Evolutionary conservation across 1,140 invertebrate species (phyloP), one percentile per base, ranked within the genome.

Genomic region (Drosophila lini): DNA sequence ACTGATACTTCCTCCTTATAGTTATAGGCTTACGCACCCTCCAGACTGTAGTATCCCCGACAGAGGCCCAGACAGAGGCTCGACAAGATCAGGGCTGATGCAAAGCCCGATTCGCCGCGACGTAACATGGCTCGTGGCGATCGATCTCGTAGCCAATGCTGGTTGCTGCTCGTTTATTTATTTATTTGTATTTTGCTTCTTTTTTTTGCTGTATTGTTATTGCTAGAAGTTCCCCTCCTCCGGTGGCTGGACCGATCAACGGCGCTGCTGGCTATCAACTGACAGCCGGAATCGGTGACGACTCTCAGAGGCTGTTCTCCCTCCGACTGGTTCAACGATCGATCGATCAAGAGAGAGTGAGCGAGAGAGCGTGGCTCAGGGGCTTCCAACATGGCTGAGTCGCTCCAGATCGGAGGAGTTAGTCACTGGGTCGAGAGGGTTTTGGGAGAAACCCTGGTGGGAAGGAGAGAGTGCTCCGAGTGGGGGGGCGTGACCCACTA

Each of bases 21-120:
- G n/a, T 3, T 15, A 9, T 47, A 9, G n/a, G 16, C 28, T 36
- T 61, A 86, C 78, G 22, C 32, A 84, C 82, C 73, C 64, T 86
- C 83, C 59, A 86, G 59, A 31, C 52, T 88, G 38, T 52, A 77
- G 45, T 86, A 86, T 31, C 60, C 80, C n/a, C 56, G 34, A 32
- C 50, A 40, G 25, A 56, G 32, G 52, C 65, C 62, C 40, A 76
- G 19, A 16, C 45, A 80, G 57, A 70, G 50, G 36, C 74, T 77
- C 10, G 63, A 13, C 44, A 63, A 63, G 57, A 76, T 50, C 42
- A 83, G 38, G 47, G 57, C 48, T 11, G 50, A 45, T 32, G 63
- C 34, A 10, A 56, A 32, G 42, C 28, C 34, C 19, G 28, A 10
- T 13, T 40, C 6, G 8, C 53, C 42, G 28, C 69, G 50, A 28